Evolutionary conservation across 1,140 invertebrate genomes (phyloP).

Genomic region (Heliconius nattereri): DNA sequence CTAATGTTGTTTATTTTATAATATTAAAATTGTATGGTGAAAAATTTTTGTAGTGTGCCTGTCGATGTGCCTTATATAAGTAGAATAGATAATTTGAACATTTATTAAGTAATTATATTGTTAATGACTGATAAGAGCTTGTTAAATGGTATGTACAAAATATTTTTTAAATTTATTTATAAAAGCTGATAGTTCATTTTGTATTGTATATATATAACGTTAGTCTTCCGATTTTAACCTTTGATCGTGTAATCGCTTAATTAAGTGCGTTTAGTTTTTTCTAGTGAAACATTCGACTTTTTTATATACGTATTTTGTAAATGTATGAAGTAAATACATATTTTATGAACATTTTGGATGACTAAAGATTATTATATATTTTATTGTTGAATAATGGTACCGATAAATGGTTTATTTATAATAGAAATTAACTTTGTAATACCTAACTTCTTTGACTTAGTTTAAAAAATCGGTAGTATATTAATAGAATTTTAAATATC

Average conservation of each 20-base stretch:
- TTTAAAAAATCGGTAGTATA: too few species aligned
- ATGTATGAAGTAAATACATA: not conserved
- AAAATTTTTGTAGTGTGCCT: not conserved
- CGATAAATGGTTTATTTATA: too few species aligned
- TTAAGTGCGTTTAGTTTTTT: not conserved
- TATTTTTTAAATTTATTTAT: slow-evolving; percentile 8
- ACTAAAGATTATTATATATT: too few species aligned
- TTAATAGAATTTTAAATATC: not conserved
- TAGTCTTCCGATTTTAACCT: not conserved
- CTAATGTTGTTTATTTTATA: not conserved
- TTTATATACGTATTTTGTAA: not conserved
- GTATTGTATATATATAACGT: too few species aligned
- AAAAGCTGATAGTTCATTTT: not conserved
- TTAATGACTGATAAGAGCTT: slow-evolving; percentile 12
- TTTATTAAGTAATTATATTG: not conserved
- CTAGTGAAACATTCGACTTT: not conserved
- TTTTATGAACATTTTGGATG: not conserved
- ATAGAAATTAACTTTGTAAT: not conserved
- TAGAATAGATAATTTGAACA: not conserved
- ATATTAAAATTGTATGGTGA: not conserved
- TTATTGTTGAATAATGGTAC: too few species aligned
- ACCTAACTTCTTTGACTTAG: too few species aligned
- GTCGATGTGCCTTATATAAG: slow-evolving; percentile 1
- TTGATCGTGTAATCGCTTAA: not conserved
- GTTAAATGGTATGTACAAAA: slow-evolving; percentile 7